Evolutionary conservation across 1,140 invertebrate genomes (phyloP), one percentile per base, ranked within the genome.

Genomic region (Drosophila hydei): DNA sequence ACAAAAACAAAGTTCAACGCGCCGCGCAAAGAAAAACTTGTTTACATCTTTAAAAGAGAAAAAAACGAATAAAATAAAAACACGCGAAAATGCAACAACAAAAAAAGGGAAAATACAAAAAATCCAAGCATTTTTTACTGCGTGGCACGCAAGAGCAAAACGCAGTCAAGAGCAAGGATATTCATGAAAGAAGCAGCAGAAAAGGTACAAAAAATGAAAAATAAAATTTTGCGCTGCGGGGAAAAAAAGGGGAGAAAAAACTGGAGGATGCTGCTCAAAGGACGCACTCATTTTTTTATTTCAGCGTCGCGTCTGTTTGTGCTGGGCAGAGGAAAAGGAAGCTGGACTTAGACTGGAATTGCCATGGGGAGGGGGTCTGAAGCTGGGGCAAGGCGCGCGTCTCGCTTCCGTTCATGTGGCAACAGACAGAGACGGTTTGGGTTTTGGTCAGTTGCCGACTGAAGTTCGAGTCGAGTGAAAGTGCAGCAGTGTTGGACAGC

Each of bases 11-110:
- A 79, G 73, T 72, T 73, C 47, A 72, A 59, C 80, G 70, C 77
- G 81, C 67, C 55, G 74, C 75, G 72, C 62, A 79, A 84, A 79
- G 79, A 88, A 89, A 88, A 87, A 81, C 80, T 89, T 89, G 85
- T 89, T 89, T 89, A 89, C 85, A 89, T 90, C 87, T 87, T 90
- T 60, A 72, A 78, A 84, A 88, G 71, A 60, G 62, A 21, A 71
- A 68, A 59, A 71, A 78, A 83, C 36, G 60, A 16, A 42, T 33
- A 16, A 42, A 42, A 14, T 42, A 14, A 51, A 23, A 48, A 63
- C 11, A 27, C 42, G 67, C 38, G 40, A 75, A 72, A 70, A 70
- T 54, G 38, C 68, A 64, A 36, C 50, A 65, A 74, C n/a, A 55
- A 54, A 16, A 18, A 55, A n/a, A 47, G 8, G 18, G 4, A 30